Conservation (phyloP, 2,797 vertebrate species). For the Gephyroberyx darwinii region DNA sequence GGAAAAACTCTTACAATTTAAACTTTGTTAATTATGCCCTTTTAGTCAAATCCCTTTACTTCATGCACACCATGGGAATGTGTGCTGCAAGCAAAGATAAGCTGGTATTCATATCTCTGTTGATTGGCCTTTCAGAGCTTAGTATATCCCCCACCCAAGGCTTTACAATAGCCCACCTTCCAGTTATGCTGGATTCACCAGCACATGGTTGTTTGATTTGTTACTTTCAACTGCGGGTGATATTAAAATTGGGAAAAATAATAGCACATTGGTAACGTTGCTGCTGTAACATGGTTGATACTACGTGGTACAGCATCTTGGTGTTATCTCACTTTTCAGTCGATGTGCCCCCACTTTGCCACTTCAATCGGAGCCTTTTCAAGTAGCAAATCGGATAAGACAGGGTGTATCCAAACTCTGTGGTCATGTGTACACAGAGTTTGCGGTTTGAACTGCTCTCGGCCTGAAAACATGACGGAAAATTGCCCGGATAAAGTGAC, state of each 20-base stretch:
- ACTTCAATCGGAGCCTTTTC: conserved; percentile 20
- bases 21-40: neutral
- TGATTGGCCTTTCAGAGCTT: conserved; percentile 17
- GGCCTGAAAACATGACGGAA: too few species aligned
- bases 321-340: conserved; percentile 17
- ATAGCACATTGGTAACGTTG: conserved; percentile 10
- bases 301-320: neutral
- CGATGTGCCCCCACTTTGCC: conserved; percentile 8
- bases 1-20: neutral
- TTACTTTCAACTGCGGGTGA: neutral
- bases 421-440: neutral
- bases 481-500: conserved; percentile 43
- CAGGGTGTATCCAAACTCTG: neutral
- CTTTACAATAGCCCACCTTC: conserved; percentile 1
- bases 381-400: conserved; percentile 21
- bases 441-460: neutral
- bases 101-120: conserved; percentile 1
- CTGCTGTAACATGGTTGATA: neutral
- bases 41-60: conserved; percentile 9
- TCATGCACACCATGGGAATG: neutral
- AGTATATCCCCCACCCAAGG: neutral
- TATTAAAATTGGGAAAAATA: neutral
- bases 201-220: neutral
- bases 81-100: conserved; percentile 13
- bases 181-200: neutral